Evolutionary conservation across 2,888 invertebrate genomes (phyloP), one percentile per base, ranked within the genome.

Genomic region (Timandra comae): DNA sequence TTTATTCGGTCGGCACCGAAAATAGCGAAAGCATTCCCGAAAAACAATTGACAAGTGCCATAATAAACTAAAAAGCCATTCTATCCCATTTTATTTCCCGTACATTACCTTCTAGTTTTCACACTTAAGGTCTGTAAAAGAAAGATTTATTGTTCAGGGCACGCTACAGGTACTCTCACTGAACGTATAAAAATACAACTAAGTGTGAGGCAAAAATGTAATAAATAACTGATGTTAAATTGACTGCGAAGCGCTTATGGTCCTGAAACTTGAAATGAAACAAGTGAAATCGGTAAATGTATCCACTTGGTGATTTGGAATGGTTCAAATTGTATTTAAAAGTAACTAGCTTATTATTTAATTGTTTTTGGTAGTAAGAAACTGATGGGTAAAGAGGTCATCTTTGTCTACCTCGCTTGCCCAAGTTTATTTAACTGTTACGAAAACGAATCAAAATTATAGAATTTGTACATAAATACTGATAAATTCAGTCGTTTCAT

Each of bases 151-250:
- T 60, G 70, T 64, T 46, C 38, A 32, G 38, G 40, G 40, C 54
- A 49, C 44, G 55, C 61, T 47, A 67, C 71, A 67, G 64, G 69
- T 72, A 69, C 43, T 58, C 44, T 50, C 36, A 43, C 41, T 46
- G 37, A 49, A 56, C 49, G 49, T 67, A 69, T 64, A 68, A 65
- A 71, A 72, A 71, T 68, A 74, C 71, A 71, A 65, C 54, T 70
- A 69, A 76, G 72, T 72, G 69, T 58, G 65, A 66, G 63, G 64
- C 69, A 71, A 78, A 74, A 71, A 69, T 56, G 74, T 64, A 74
- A 79, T 80, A 79, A 79, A 79, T 79, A 76, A 68, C 75, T 62
- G 61, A 74, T 73, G 78, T 79, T 81, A 78, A 81, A 81, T 81
- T 81, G 79, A 77, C 73, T 78, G 80, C 52, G 68, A 72, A 77